Evolutionary conservation across 2,797 vertebrate species (phyloP), one percentile per base, ranked within the genome.

Genomic region (Gymnothorax reevesii): DNA sequence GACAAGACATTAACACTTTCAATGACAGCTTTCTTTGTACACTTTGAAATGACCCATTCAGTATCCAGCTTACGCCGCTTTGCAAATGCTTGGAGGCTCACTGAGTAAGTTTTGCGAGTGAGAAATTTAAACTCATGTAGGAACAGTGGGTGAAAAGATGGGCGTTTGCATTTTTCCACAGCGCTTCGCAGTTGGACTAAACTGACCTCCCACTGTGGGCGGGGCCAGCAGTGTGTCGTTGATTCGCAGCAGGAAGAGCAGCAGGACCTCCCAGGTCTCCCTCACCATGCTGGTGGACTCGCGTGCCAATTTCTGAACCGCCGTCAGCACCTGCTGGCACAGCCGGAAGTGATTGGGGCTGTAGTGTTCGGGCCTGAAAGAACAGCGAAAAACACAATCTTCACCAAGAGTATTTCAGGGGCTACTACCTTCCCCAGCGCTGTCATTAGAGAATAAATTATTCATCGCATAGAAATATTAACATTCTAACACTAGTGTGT

Each of bases 221-320:
- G 96, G 96, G 52, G 97, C 96, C 87, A 98, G 93, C 75, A 98
- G 95, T 42, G 94, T 95, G 89, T 98, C 97, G 90, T 98, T 98
- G 94, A 99, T 97, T 91, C 97, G 96, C 62, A 99, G 96, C 90
- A 99, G 94, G 93, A 99, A 99, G 79, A 98, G 94, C 3, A 99
- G 93, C 90, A 99, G 95, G 86, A 96, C 96, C 91, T 98, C 97
- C 98, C 98, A 98, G 60, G 98, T 99, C 93, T 99, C 97, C 93
- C 96, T 95, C 87, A 94, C 97, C 97, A 99, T 98, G 90, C 94
- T 95, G 88, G 94, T 87, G 27, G 77, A 92, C 66, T 97, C 97
- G 0, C 94, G 96, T n/a, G 98, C 97, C 93, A 99, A 90, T 89
- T 96, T 97, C 94, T 97, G 97, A 88, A 97, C 97, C 71, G 98